Evolutionary conservation across 2,797 vertebrate genomes (phyloP).

Genomic region (Clarias pachynema): DNA sequence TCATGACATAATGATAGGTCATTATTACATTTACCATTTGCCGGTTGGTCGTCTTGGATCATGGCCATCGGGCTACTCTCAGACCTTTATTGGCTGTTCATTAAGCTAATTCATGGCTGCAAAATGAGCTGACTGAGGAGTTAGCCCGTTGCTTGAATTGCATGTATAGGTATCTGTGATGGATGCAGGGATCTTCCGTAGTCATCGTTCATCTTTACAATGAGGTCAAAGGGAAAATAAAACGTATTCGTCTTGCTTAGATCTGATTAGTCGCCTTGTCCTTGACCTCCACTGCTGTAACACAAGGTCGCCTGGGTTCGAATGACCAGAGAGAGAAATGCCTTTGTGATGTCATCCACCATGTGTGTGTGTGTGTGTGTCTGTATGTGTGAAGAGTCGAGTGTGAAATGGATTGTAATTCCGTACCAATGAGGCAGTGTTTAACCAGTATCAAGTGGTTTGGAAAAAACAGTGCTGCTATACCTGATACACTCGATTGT

Average conservation of each 20-base stretch:
- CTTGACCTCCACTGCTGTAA: slow-evolving; percentile 11
- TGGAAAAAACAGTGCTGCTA: neutral
- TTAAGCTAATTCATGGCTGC: too few relatives aligned
- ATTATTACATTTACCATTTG: neutral
- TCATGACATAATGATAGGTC: neutral
- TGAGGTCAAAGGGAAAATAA: neutral
- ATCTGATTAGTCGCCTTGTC: slow-evolving; percentile 18
- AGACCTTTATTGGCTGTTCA: neutral
- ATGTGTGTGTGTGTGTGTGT: neutral
- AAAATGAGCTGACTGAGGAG: neutral
- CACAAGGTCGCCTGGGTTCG: slow-evolving; percentile 43
- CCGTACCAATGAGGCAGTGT: neutral
- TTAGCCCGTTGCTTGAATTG: neutral
- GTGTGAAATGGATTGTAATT: slow-evolving; percentile 31
- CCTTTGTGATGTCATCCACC: slow-evolving; percentile 36
- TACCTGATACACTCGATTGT: neutral
- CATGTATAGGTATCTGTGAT: neutral
- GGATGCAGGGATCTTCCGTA: neutral
- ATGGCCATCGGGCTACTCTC: neutral
- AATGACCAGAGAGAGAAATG: neutral
- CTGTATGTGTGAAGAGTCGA: slow-evolving; percentile 12
- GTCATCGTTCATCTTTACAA: neutral
- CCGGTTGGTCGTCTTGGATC: neutral
- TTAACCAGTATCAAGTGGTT: neutral
- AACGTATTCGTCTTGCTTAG: neutral